A percentile compares a stretch with the other conserved stretches of the same genome.
Evolutionary conservation across 1,140 invertebrate species (phyloP).

Genomic region (Elymnias hypermnestra): DNA sequence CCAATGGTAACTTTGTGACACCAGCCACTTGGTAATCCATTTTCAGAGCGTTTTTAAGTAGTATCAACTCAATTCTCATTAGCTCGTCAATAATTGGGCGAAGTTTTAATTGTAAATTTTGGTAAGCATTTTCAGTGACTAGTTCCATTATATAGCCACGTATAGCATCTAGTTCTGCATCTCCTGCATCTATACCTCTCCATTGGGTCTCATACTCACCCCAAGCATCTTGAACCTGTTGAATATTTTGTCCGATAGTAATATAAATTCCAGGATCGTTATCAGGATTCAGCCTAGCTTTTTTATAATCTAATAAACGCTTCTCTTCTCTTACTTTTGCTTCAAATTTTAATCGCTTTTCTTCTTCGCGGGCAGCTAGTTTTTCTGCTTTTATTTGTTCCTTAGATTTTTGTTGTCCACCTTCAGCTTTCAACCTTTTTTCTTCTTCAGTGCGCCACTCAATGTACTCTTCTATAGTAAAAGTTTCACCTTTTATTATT

Average conservation of each 20-base stretch:
- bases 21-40: slow-evolving; percentile 35
- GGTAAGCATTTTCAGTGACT: slow-evolving; percentile 50
- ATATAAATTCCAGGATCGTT: slow-evolving; percentile 62
- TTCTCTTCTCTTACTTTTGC: slow-evolving; percentile 51
- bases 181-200: slow-evolving; percentile 40
- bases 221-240: slow-evolving; percentile 39
- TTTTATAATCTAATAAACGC: slow-evolving; percentile 52
- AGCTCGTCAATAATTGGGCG: slow-evolving; percentile 62
- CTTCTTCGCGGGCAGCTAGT: slow-evolving; percentile 43
- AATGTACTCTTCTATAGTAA: slow-evolving; percentile 57
- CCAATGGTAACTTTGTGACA: slow-evolving; percentile 35
- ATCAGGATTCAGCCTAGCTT: slow-evolving; percentile 53
- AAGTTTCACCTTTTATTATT: slow-evolving; percentile 60
- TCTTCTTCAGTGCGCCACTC: slow-evolving; percentile 52
- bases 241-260: slow-evolving; percentile 30
- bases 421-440: slow-evolving; percentile 52
- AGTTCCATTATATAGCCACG: slow-evolving; percentile 51
- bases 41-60: slow-evolving; percentile 53
- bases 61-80: slow-evolving; percentile 55
- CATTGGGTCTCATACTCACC: slow-evolving; percentile 51
- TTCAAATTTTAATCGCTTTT: slow-evolving; percentile 44
- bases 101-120: slow-evolving; percentile 47
- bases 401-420: slow-evolving; percentile 45
- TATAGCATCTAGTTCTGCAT: slow-evolving; percentile 40
- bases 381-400: slow-evolving; percentile 67